These are phyloP conservation scores for Nebria ingens DNA, from an alignment of 1,140 invertebrate species.

Conservation along the genomic window DNA sequence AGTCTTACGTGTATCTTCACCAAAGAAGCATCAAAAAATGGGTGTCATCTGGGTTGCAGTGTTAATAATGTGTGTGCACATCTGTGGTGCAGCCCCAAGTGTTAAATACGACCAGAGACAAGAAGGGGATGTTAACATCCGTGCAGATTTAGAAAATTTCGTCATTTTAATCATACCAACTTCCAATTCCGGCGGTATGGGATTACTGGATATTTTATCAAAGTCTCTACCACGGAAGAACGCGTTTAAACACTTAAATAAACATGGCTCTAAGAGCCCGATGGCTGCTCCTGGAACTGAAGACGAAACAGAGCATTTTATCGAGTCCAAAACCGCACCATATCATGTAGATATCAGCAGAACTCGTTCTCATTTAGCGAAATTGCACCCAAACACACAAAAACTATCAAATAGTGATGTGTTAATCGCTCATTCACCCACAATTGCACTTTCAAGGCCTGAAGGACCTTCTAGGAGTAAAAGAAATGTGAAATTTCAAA, in stretches of 20 bases:
- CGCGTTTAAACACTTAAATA: neutral
- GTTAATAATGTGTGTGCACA: neutral
- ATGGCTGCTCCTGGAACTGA: neutral
- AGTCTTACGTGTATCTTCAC: neutral
- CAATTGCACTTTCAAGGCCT: conserved; percentile 14
- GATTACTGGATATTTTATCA: conserved; percentile 35
- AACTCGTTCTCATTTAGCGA: conserved; percentile 19
- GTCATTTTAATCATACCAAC: conserved; percentile 47
- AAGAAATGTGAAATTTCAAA: neutral
- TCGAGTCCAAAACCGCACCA: conserved; percentile 32
- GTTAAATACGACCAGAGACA: conserved; percentile 46
- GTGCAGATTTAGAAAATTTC: conserved; percentile 52
- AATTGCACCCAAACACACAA: conserved; percentile 20
- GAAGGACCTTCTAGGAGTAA: neutral
- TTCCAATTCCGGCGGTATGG: conserved; percentile 22
- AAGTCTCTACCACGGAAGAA: conserved; percentile 22
- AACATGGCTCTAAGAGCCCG: neutral
- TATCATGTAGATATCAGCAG: conserved; percentile 32
- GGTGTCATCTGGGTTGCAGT: neutral
- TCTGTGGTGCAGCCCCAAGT: neutral
- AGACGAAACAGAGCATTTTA: conserved; percentile 21
- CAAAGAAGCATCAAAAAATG: neutral
- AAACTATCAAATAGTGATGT: conserved; percentile 16
- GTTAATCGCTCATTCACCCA: conserved; percentile 21
- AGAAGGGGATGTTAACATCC: conserved; percentile 49